Evolutionary conservation across 1,140 invertebrate species (phyloP).

Genomic region (Papilio xuthus): DNA sequence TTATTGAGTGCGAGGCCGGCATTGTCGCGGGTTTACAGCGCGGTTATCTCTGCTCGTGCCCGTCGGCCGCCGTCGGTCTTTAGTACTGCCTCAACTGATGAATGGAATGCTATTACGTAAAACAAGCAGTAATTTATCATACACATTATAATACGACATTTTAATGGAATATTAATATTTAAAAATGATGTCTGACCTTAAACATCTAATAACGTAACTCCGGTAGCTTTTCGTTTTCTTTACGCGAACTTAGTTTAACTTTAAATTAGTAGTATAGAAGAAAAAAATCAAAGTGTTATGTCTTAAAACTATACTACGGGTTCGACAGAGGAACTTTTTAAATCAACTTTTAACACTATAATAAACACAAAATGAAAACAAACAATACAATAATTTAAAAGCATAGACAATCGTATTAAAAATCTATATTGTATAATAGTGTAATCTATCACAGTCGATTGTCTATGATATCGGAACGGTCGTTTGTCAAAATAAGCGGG

Average conservation of each 20-base stretch:
- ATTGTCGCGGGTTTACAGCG: constrained; percentile 80
- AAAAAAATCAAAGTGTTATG: too few relatives aligned
- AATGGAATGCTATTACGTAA: constrained; percentile 71
- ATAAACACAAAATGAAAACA: background rate
- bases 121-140: constrained; percentile 37
- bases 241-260: too few relatives aligned
- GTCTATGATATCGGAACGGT: constrained; percentile 60
- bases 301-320: too few relatives aligned
- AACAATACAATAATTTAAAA: constrained; percentile 9
- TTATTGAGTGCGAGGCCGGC: constrained; percentile 80
- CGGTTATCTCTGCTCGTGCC: constrained; percentile 67
- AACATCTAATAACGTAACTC: too few relatives aligned
- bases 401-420: constrained; percentile 35
- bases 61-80: constrained; percentile 64
- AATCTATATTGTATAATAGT: constrained; percentile 42
- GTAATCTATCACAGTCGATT: constrained; percentile 59
- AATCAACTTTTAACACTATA: background rate
- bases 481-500: constrained; percentile 75
- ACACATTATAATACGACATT: constrained; percentile 11
- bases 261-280: too few relatives aligned
- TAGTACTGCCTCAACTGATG: constrained; percentile 73
- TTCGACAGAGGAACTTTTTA: background rate
- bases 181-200: background rate
- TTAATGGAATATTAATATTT: background rate
- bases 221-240: background rate